Percentiles rank a stretch among this genome's conserved stretches.
Conservation (phyloP, 2,888 invertebrate genomes). For the Morinoia aosen region DNA sequence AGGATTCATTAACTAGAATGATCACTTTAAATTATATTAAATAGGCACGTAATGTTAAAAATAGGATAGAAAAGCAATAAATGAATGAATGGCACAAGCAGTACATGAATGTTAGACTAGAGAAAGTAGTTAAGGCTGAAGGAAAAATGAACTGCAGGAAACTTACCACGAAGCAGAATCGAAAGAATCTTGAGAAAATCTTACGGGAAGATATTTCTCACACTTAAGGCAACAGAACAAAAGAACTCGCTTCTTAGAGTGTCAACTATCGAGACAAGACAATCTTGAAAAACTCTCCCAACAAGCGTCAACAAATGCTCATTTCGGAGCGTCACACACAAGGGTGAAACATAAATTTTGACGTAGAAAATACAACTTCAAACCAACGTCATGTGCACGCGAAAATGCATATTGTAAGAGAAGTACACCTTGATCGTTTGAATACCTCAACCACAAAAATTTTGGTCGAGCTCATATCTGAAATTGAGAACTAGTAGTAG, state of each 20-base stretch:
- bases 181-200: not conserved
- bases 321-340: not conserved
- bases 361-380: not conserved
- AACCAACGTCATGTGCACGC: not conserved
- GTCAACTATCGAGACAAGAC: not conserved
- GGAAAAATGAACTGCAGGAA: not conserved
- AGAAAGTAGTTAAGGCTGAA: not conserved
- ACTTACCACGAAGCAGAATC: not conserved
- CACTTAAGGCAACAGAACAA: not conserved
- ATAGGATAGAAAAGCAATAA: slow-evolving; percentile 12
- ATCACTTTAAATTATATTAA: not conserved
- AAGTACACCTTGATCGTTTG: not conserved
- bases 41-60: not conserved
- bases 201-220: not conserved
- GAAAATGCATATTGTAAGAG: not conserved
- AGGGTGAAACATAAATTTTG: not conserved
- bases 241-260: not conserved
- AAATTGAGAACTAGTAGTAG: not conserved
- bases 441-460: not conserved
- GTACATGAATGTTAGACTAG: not conserved
- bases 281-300: not conserved
- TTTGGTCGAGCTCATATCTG: not conserved
- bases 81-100: slow-evolving; percentile 30
- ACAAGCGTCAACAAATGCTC: not conserved
- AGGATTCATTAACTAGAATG: not conserved